Base-by-base conservation (phyloP, 2,888 invertebrate genomes). In the Petrophora chlorosata region DNA sequence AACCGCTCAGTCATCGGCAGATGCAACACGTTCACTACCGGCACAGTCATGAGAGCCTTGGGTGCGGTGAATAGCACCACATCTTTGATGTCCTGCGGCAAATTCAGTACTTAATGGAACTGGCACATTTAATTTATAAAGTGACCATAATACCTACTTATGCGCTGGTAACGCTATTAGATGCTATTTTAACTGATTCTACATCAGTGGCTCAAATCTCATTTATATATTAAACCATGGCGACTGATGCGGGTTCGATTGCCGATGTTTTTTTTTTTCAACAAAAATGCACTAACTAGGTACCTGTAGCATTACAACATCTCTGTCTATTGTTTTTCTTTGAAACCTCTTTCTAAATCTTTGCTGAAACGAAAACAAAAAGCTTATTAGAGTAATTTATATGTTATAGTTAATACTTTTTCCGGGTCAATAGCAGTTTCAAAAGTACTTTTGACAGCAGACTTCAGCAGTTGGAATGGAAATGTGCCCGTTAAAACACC, bases 51-150 rank as follows among this genome's bases (percentile, higher is more conserved):
- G 53, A 85, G 68, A 15, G 70, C 64, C 15, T 77, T 62, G 3
- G 91, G 87, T 8, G 89, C 85, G 1, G 82, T 77, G 56, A 84
- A 91, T 12, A 92, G 63, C 1, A 88, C 92, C 10, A 93, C 79
- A 61, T 93, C 92, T 73, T 92, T 93, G 15, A 93, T 73, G 63
- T 93, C 92, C 80, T 92, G 90, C 10, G 23, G 56, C 40, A 45
- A 19, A 30, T 3, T 29, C 19, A 9, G 29, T 7, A 7, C 1
- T 19, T 7, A 19, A 2, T 4, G 1, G n/a, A n/a, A n/a, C n/a
- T n/a, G n/a, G n/a, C n/a, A n/a, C n/a, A n/a, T 19, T 19, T 19
- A 19, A 19, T 19, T 19, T 19, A 7, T 5, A 19, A 19, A 19
- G 4, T 5, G 8, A 22, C 4, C 22, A 8, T 8, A 22, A 22